phyloP scores from a whole-genome alignment of 2,113 vertebrate genomes.

The Apistogramma diplotaenia region DNA sequence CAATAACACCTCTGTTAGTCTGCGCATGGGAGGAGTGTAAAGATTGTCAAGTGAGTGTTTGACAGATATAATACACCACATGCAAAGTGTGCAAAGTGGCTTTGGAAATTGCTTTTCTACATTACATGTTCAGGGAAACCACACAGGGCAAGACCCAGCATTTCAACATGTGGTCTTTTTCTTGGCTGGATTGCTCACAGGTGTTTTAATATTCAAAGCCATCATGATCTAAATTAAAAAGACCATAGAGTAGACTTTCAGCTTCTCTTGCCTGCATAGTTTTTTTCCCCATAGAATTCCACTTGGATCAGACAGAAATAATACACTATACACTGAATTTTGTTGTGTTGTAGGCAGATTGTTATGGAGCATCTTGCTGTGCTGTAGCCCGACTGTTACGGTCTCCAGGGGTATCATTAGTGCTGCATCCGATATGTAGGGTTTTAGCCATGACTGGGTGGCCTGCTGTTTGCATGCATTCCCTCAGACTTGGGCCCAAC shows the following conservation, averaged over 20 bases:
- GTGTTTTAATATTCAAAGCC: background rate
- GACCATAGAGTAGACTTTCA: slow-evolving; percentile 8
- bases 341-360: slow-evolving; percentile 50
- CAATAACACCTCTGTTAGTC: slow-evolving; percentile 44
- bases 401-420: slow-evolving; percentile 73
- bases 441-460: slow-evolving; percentile 45
- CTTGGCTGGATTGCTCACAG: background rate
- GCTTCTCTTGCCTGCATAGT: background rate
- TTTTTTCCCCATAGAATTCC: background rate
- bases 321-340: slow-evolving; percentile 9
- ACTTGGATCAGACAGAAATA: slow-evolving; percentile 22
- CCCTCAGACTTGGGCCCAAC: slow-evolving; percentile 29
- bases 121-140: background rate
- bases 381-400: slow-evolving; percentile 41
- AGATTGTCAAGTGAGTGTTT: slow-evolving; percentile 28
- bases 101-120: background rate
- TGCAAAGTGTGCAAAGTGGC: background rate
- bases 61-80: slow-evolving; percentile 22
- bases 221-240: slow-evolving; percentile 1
- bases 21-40: slow-evolving; percentile 27
- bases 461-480: slow-evolving; percentile 36
- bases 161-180: background rate
- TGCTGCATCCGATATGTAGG: slow-evolving; percentile 39
- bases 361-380: slow-evolving; percentile 24
- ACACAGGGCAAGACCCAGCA: background rate